These are phyloP conservation scores for Synergus umbraculus DNA, from an alignment of 2,888 invertebrate genomes.

Conservation along the genomic window DNA sequence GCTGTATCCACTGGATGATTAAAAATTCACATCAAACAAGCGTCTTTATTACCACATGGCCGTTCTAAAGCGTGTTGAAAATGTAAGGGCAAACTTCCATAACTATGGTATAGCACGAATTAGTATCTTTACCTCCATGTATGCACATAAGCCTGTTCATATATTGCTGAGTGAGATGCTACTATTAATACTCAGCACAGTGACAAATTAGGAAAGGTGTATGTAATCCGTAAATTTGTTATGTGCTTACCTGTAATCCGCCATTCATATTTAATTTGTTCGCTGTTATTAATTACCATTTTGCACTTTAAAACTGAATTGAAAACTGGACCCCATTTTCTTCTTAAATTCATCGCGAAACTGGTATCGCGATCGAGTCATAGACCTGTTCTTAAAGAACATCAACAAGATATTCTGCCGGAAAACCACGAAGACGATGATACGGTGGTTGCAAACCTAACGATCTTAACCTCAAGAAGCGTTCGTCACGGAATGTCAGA, in stretches of 20 bases:
- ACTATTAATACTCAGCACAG: not conserved
- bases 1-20: not conserved
- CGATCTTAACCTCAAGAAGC: conserved; percentile 29
- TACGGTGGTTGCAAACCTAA: conserved; percentile 27
- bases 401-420: conserved; percentile 35
- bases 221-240: no score
- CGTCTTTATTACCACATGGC: not conserved
- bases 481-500: not conserved
- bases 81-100: conserved; percentile 1
- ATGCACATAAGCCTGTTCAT: not conserved
- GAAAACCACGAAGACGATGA: conserved; percentile 27
- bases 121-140: not conserved
- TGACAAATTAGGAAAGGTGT: no score
- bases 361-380: no score
- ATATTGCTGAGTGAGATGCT: not conserved
- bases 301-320: no score
- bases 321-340: not conserved
- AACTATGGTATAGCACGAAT: not conserved
- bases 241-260: no score
- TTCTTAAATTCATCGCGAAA: not conserved
- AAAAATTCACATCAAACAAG: not conserved
- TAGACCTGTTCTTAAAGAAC: not conserved
- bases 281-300: no score
- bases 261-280: no score
- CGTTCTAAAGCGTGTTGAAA: conserved; percentile 1